Conservation (phyloP, 2,797 vertebrate genomes). For the Graptemys geographica region DNA sequence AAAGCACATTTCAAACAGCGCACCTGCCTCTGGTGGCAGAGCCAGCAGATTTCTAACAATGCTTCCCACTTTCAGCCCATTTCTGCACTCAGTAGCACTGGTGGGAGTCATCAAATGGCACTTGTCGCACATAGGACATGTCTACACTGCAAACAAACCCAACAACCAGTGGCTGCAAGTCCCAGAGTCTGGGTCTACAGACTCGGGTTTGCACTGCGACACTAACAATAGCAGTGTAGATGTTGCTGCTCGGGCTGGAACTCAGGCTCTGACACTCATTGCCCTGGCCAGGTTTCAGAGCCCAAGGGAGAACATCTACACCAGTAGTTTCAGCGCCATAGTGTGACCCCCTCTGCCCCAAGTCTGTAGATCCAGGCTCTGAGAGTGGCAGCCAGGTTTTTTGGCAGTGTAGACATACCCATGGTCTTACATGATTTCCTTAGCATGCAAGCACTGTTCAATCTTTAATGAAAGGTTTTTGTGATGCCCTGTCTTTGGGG, state of each 20-base stretch:
- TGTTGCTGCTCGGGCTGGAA: not conserved
- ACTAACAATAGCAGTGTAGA: accelerated
- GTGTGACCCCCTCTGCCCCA: no score
- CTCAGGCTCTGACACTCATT: not conserved
- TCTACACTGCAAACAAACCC: not conserved
- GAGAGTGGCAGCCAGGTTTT: not conserved
- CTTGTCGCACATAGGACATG: not conserved
- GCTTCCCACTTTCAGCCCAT: not conserved
- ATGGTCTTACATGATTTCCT: not conserved
- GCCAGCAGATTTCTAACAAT: not conserved
- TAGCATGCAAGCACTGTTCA: not conserved
- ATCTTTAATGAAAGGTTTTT: not conserved
- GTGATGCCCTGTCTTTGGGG: not conserved
- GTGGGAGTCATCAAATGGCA: not conserved
- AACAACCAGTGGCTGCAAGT: no score
- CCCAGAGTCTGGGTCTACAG: not conserved
- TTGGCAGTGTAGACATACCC: not conserved
- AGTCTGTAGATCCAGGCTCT: not conserved
- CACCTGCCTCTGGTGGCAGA: not conserved
- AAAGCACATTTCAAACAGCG: not conserved
- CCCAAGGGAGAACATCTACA: not conserved
- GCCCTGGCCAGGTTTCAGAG: not conserved
- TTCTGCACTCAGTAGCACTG: not conserved
- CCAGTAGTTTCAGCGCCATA: not conserved
- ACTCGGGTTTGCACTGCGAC: no score